Evolutionary conservation across 2,797 vertebrate species (phyloP).

Genomic region (Ceryle rudis): DNA sequence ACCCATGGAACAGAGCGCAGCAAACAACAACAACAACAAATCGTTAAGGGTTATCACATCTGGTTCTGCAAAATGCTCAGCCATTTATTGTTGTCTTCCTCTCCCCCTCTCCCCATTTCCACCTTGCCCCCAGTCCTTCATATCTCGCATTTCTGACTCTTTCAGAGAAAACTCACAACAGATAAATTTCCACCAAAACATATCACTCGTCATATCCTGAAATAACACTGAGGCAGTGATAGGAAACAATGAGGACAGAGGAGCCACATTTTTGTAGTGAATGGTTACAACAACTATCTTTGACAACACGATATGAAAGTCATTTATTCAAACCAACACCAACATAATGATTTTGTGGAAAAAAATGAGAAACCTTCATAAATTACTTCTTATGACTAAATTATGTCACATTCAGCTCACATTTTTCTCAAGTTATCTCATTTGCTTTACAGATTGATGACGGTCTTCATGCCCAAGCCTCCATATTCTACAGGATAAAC

Average conservation of each 20-base stretch:
- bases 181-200: neutral
- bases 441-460: conserved; percentile 63
- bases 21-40: neutral
- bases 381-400: conserved; percentile 67
- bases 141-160: neutral
- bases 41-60: neutral
- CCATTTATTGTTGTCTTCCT: neutral
- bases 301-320: conserved; percentile 62
- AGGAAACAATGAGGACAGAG: conserved; percentile 26
- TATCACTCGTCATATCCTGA: neutral
- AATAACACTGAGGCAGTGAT: conserved; percentile 9
- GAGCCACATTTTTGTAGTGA: conserved; percentile 37
- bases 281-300: conserved; percentile 53
- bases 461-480: conserved; percentile 34
- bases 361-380: conserved; percentile 55
- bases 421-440: conserved; percentile 67
- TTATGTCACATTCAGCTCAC: conserved; percentile 52
- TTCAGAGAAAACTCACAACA: neutral
- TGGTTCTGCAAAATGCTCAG: neutral
- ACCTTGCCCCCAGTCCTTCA: neutral
- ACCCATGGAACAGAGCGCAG: neutral
- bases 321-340: conserved; percentile 56
- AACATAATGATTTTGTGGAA: conserved; percentile 24
- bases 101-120: too few relatives aligned
- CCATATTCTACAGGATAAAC: conserved; percentile 54